These are phyloP conservation scores for Smithornis capensis DNA, from an alignment of 2,113 vertebrate species.

Conservation along the genomic window DNA sequence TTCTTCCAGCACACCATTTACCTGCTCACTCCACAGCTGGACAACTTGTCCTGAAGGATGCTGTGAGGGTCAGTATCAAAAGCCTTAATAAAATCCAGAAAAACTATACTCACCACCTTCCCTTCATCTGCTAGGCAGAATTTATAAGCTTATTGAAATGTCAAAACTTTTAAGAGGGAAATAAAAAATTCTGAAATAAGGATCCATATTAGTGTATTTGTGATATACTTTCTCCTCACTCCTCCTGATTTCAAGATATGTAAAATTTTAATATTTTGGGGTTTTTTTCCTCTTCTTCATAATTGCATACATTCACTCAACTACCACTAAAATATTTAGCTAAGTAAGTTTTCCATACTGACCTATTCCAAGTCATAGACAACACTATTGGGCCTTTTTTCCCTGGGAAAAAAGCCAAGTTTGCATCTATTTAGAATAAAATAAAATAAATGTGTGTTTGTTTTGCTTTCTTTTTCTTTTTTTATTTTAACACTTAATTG, in stretches of 20 bases:
- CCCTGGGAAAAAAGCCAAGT: background rate
- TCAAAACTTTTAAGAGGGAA: background rate
- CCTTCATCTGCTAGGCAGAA: background rate
- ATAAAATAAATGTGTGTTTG: background rate
- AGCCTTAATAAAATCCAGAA: background rate
- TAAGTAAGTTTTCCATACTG: background rate
- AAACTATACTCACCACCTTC: background rate
- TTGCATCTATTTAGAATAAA: background rate
- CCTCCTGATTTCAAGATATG: background rate
- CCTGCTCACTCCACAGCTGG: background rate
- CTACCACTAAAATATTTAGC: background rate
- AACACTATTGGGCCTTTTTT: accelerated
- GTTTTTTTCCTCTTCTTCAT: background rate
- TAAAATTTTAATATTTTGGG: background rate
- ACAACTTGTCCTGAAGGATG: background rate
- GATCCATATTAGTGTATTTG: background rate
- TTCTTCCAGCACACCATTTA: background rate
- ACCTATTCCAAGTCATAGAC: background rate
- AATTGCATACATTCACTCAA: background rate
- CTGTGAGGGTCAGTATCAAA: background rate
- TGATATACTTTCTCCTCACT: background rate
- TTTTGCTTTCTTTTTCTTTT: background rate
- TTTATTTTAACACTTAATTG: background rate
- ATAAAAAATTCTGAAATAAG: background rate
- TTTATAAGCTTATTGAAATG: background rate